These are phyloP conservation scores for Drosophila prosaltans DNA, from an alignment of 1,140 invertebrate genomes.

Conservation along the genomic window DNA sequence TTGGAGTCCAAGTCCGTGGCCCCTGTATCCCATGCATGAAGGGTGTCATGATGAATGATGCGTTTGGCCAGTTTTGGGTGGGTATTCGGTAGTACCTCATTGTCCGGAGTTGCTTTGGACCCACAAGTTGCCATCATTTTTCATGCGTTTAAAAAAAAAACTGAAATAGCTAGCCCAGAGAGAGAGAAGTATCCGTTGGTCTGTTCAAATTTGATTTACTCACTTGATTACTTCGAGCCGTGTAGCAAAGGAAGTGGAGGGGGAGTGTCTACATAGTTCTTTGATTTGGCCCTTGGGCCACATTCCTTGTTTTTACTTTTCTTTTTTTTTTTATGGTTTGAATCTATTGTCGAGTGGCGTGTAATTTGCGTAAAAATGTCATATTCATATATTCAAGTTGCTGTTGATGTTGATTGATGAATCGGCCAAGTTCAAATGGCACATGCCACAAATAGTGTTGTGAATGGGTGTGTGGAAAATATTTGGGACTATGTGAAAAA, in stretches of 20 bases:
- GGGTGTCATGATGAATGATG: slow-evolving; percentile 80
- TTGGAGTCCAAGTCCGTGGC: slow-evolving; percentile 18
- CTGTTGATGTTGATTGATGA: slow-evolving; percentile 71
- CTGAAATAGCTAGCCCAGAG: no score
- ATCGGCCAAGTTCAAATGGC: slow-evolving; percentile 44
- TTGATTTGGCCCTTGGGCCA: slow-evolving; percentile 47
- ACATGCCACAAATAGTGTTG: slow-evolving; percentile 35
- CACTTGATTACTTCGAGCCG: slow-evolving; percentile 67
- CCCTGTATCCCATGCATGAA: slow-evolving; percentile 39
- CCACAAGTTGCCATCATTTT: slow-evolving; percentile 63
- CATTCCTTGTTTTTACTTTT: slow-evolving; percentile 2
- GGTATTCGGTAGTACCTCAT: slow-evolving; percentile 21
- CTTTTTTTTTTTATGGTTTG: slow-evolving; percentile 13
- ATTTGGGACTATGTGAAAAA: not conserved
- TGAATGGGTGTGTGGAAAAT: no score
- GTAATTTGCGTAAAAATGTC: slow-evolving; percentile 81
- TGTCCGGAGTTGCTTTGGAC: slow-evolving; percentile 17
- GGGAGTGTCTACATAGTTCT: not conserved
- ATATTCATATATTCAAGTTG: slow-evolving; percentile 76
- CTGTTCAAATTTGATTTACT: slow-evolving; percentile 81
- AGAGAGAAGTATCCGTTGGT: slow-evolving; percentile 27
- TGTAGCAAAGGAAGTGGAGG: not conserved
- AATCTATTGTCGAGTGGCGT: slow-evolving; percentile 69
- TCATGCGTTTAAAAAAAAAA: slow-evolving; percentile 74
- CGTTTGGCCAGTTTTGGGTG: slow-evolving; percentile 26